Evolutionary conservation across 1,140 invertebrate genomes (phyloP).

Genomic region (Cryptotermes secundus): DNA sequence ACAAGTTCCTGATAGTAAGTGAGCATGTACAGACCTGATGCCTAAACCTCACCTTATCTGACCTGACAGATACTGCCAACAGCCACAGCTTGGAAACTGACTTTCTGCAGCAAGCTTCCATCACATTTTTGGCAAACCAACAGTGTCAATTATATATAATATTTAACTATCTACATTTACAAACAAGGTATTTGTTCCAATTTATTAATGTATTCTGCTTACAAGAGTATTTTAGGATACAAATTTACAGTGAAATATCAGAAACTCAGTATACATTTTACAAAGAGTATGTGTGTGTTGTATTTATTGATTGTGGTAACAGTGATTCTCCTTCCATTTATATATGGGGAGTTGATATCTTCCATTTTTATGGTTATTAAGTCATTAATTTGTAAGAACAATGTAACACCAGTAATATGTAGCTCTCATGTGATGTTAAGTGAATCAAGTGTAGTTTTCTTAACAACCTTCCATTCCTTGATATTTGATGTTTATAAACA

Average conservation of each 20-base stretch:
- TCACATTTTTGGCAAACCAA: background rate
- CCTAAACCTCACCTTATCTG: background rate
- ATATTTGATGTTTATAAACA: background rate
- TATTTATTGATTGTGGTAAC: background rate
- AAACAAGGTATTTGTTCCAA: background rate
- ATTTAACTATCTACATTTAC: background rate
- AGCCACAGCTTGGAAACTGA: background rate
- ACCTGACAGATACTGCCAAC: background rate
- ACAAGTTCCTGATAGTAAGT: background rate
- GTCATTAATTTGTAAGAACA: slow-evolving; percentile 13
- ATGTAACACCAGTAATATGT: slow-evolving; percentile 14
- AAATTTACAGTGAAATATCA: background rate
- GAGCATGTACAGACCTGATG: background rate
- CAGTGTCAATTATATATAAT: slow-evolving; percentile 9
- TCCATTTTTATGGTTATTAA: background rate
- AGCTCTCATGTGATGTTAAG: background rate
- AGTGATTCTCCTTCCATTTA: slow-evolving; percentile 11
- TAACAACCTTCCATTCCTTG: background rate
- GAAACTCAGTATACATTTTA: background rate
- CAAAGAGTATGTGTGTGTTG: background rate
- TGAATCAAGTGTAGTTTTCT: background rate
- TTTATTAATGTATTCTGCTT: background rate
- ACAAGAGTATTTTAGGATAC: background rate
- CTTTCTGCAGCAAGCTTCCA: background rate
- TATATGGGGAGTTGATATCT: background rate